Evolutionary conservation across 2,797 vertebrate genomes (phyloP), one percentile per base, ranked within the genome.

Genomic region (Tapirus indicus): DNA sequence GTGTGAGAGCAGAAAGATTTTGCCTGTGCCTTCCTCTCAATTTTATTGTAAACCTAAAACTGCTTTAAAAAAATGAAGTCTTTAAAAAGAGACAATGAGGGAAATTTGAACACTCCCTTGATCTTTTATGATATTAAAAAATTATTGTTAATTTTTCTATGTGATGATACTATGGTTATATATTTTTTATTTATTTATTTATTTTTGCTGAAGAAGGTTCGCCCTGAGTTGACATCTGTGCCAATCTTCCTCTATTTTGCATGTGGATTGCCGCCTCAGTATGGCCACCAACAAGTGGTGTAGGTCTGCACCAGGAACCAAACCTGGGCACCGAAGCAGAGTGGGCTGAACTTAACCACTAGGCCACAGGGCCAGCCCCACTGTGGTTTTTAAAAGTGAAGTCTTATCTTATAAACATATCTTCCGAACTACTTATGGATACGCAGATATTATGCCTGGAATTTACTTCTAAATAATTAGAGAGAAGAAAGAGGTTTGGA

Each of bases 391-490:
- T 75, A 90, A 95, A 86, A 16, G 23, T 18, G 25, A 54, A 6
- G 18, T 88, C n/a, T 95, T 54, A 35, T 87, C 12, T 86, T 83
- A 92, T 83, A 82, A 58, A 90, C 5, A 49, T 32, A 71, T 2
- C 4, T 29, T 64, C 54, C 56, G 32, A 92, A 94, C 68, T 86
- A 90, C 49, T 88, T 95, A 75, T 71, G 32, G 32, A 35, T 44
- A n/a, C 84, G 64, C 79, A 29, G 16, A 32, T 69, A 90, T 54
- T 29, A 78, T 60, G 5, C 25, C 52, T 54, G 18, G 13, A 78
- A 68, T 88, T 97, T 92, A 94, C 35, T 86, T 94, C 60, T 83
- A 86, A 87, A 54, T 88, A 93, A 68, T 3, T 49, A 25, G 9
- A 78, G 4, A 10, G 21, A 77, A 8, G 17, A 92, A 56, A 60